Base-by-base conservation (phyloP, 2,113 vertebrate species). In the Gnathonemus longibarbis region DNA sequence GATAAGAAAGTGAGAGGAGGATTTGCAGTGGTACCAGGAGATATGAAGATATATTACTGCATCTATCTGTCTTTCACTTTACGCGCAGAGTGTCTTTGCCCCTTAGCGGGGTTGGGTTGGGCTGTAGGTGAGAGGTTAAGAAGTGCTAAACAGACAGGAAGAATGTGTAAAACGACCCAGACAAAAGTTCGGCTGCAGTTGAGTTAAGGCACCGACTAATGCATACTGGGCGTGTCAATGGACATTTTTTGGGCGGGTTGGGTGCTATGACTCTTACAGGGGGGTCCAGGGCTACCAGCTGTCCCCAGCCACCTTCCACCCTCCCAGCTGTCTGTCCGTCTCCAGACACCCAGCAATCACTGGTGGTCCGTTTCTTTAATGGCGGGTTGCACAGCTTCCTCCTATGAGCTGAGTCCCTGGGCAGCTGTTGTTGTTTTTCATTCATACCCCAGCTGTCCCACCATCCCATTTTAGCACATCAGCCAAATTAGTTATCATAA, bases 271-370 rank as follows among this genome's bases (percentile, higher is more conserved):
- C 62, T 70, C 88, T 49, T 39, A 19, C 5, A 45, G 46, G 84
- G 84, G 48, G 88, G 42, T 83, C 87, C 42, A 48, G 48, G 74
- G n/a, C 52, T 84, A 27, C 74, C 88, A 89, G 84, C 84, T 91
- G 88, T 58, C 85, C 89, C 88, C 88, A n/a, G 49, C 91, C 90
- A 92, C 83, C 24, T 52, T 24, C 58, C 15, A 70, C 74, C 31
- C 90, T 66, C 86, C 89, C 94, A 94, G 92, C 94, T 95, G 95
- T 93, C 91, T 45, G 46, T 66, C 91, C 56, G 92, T 91, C 52
- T 88, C 90, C 85, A 74, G 50, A 87, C 84, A 87, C 83, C 45
- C 49, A 66, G 56, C 53, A 87, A 53, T 48, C 90, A 91, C 91
- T 92, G 91, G 92, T 94, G 92, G 94, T 27, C 85, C 48, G 0